Base-by-base conservation (phyloP, 2,888 invertebrate species). In the Drosophila histrio region DNA sequence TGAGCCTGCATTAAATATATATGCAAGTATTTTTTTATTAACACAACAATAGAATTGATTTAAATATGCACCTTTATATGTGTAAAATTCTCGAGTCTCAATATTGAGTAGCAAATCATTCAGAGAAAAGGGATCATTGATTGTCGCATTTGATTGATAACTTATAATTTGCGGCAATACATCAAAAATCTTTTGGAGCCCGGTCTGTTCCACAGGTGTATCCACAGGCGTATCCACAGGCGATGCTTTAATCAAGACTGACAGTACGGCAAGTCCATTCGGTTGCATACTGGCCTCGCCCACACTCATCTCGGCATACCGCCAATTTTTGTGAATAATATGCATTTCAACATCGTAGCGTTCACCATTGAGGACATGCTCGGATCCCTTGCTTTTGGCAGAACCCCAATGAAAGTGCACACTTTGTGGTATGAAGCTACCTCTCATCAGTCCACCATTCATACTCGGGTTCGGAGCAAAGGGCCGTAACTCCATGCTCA, bases 381-480 rank as follows among this genome's bases (percentile, higher is more conserved):
- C 91, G 0, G 96, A 95, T n/a, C 96, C 96, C 15, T 93, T 93
- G 87, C 93, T 93, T 89, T 94, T 94, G 81, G 93, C 93, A 67
- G 93, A 93, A 1, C 94, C 92, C 96, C 96, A 96, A 90, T 96
- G 96, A 91, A 96, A 96, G 50, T 91, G 91, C 0, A 91, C 53
- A 22, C 74, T 76, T 7, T 81, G 67, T 0, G 79, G 87, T 44
- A 89, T 89, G 17, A 81, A 91, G 1, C 13, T 60, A 0, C 72
- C 78, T 0, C 41, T 58, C 56, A 88, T 26, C 1, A 76, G 17
- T 1, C 87, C 88, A 1, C 90, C 88, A 2, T 30, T 79, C 8
- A 91, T 76, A 2, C 24, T 13, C n/a, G 77, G 0, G 90, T 79
- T 0, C 69, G 76, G 38, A 77, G 8, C 63, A 34, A 3, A 24